Percentiles rank a stretch among this genome's conserved stretches.
Evolutionary conservation across 2,888 invertebrate species (phyloP).

Genomic region (Atherix ibis): DNA sequence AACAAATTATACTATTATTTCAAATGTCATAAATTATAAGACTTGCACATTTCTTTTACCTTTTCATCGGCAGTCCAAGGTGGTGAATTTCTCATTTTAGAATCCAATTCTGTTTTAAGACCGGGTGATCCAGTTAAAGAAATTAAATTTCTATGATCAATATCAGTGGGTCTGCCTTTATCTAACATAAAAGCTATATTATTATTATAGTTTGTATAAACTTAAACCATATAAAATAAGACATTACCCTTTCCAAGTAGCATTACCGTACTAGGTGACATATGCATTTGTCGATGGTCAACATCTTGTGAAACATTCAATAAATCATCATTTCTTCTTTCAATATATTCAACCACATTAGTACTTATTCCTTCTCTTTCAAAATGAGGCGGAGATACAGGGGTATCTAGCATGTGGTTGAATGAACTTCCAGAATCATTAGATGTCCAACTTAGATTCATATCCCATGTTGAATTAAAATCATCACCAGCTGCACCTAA

Average conservation of each 20-base stretch:
- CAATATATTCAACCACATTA: slow-evolving; percentile 45
- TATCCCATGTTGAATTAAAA: slow-evolving; percentile 33
- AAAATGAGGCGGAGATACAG: slow-evolving; percentile 49
- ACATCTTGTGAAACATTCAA: slow-evolving; percentile 33
- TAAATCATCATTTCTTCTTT: slow-evolving; percentile 33
- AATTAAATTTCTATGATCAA: slow-evolving; percentile 72
- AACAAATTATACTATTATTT: too few species aligned
- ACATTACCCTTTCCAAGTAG: slow-evolving; percentile 11
- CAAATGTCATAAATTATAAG: too few species aligned
- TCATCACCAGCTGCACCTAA: slow-evolving; percentile 23
- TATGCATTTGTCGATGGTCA: slow-evolving; percentile 43
- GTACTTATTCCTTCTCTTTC: slow-evolving; percentile 41
- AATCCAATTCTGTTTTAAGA: slow-evolving; percentile 11
- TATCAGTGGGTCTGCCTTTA: slow-evolving; percentile 39
- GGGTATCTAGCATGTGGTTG: slow-evolving; percentile 37
- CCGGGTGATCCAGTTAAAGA: slow-evolving; percentile 60
- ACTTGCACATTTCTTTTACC: too few species aligned
- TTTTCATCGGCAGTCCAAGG: slow-evolving; percentile 7
- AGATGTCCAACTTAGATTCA: slow-evolving; percentile 33
- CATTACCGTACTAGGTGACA: slow-evolving; percentile 32
- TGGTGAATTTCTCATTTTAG: slow-evolving; percentile 7
- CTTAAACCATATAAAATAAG: background rate
- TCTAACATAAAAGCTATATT: slow-evolving; percentile 4
- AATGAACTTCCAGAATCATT: slow-evolving; percentile 27
- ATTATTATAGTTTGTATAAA: background rate